Evolutionary conservation across 2,113 vertebrate genomes (phyloP), one percentile per base, ranked within the genome.

Genomic region (Rhegmatorhina hoffmannsi): DNA sequence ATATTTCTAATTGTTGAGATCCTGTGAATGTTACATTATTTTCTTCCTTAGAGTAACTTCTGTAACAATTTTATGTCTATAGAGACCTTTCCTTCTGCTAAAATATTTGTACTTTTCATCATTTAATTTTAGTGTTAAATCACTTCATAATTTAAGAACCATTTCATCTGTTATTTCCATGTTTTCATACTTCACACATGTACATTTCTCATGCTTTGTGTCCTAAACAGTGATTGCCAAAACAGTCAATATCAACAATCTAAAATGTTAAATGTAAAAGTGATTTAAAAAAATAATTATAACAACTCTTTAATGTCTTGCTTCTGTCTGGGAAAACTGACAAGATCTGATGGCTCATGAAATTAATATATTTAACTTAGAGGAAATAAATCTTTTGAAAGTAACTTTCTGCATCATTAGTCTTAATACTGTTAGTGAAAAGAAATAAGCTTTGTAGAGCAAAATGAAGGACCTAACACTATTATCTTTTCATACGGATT

Each of bases 31-130:
- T 55, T 84, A 77, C 14, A 80, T 77, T 0, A 67, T 91, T 83
- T 96, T 83, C 17, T 69, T 83, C 66, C n/a, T 55, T 77, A 26
- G n/a, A 81, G 34, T 90, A 74, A 74, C 59, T 81, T 89, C 17
- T 90, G 24, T 74, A 59, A 84, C 4, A 84, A 16, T 74, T 90
- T 69, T 70, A 40, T 67, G 10, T 72, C 79, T 67, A 25, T 17
- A 52, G 83, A 92, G 68, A 75, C 55, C 21, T 89, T 96, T 80
- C 3, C 36, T 16, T 90, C 64, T 89, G 24, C 20, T 95, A 94
- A 92, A 96, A 89, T 88, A 88, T 93, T 93, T 96, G 52, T 85
- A 62, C 91, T 94, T 90, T 17, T 80, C 70, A 76, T 52, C 2
- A 85, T 80, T 93, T 73, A 58, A 36, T 94, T 92, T 90, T 88